Conservation (phyloP, 2,888 invertebrate species). For the Gnatocerus cornutus region DNA sequence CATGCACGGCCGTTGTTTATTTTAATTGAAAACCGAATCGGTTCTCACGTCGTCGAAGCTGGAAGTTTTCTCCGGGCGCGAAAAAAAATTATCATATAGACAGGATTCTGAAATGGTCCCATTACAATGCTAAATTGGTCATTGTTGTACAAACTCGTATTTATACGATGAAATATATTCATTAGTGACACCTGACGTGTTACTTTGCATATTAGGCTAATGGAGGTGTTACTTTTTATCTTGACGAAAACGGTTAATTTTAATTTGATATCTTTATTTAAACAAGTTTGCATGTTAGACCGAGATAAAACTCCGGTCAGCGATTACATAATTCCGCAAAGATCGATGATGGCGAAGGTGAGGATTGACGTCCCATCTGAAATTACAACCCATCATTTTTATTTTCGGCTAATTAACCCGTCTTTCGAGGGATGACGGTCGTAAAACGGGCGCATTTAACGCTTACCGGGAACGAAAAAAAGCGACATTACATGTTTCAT, state of each 20-base stretch:
- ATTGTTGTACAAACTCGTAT: conserved; percentile 40
- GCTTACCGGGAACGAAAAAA: conserved; percentile 37
- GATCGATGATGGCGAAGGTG: conserved; percentile 36
- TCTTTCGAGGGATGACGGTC: conserved; percentile 24
- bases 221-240: conserved; percentile 52
- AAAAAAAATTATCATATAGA: conserved; percentile 42
- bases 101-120: conserved; percentile 36
- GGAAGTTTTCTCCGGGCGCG: conserved; percentile 26
- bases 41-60: conserved; percentile 41
- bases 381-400: conserved; percentile 8
- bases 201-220: conserved; percentile 55
- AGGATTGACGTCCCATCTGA: conserved; percentile 20
- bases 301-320: conserved; percentile 39
- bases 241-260: conserved; percentile 46
- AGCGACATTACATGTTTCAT: conserved; percentile 50
- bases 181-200: conserved; percentile 54
- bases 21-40: conserved; percentile 44
- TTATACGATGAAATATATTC: conserved; percentile 52
- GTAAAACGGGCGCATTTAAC: conserved; percentile 35
- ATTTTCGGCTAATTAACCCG: conserved; percentile 28
- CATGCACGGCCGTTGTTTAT: conserved; percentile 49
- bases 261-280: conserved; percentile 48
- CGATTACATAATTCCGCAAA: conserved; percentile 44
- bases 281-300: conserved; percentile 46
- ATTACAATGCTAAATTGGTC: conserved; percentile 46